Evolutionary conservation across 2,113 vertebrate genomes (phyloP).

Genomic region (Rhinogobius similis): DNA sequence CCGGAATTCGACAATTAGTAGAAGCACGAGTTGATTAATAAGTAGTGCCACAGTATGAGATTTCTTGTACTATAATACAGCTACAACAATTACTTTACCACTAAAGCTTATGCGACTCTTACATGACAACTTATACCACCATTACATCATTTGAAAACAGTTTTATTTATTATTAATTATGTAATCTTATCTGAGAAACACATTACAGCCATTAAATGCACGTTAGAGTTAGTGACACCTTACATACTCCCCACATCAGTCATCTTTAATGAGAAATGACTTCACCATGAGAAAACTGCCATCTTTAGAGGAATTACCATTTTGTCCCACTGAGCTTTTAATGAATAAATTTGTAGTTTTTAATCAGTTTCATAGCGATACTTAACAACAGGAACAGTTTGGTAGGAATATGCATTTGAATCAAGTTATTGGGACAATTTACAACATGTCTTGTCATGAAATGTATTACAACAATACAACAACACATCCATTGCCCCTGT

Average conservation of each 20-base stretch:
- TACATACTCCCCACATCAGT: background rate
- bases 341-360: slow-evolving; percentile 22
- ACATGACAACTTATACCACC: too few species aligned
- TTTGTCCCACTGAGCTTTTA: background rate
- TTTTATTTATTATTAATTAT: too few species aligned
- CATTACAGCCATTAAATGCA: background rate
- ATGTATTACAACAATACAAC: background rate
- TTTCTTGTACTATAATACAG: background rate
- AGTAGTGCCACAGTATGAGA: too few species aligned
- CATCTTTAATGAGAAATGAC: background rate
- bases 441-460: background rate
- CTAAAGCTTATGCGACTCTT: too few species aligned
- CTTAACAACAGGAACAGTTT: slow-evolving; percentile 13
- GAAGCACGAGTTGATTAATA: too few species aligned
- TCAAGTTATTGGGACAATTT: slow-evolving; percentile 9
- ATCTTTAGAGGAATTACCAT: background rate
- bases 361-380: slow-evolving; percentile 20
- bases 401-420: slow-evolving; percentile 17
- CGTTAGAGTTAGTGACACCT: background rate
- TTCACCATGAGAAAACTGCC: background rate
- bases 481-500: background rate
- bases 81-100: background rate
- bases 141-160: too few species aligned
- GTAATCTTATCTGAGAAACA: background rate
- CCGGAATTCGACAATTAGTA: too few species aligned